Conservation (phyloP, 1,140 invertebrate genomes). For the Carposina sasakii region DNA sequence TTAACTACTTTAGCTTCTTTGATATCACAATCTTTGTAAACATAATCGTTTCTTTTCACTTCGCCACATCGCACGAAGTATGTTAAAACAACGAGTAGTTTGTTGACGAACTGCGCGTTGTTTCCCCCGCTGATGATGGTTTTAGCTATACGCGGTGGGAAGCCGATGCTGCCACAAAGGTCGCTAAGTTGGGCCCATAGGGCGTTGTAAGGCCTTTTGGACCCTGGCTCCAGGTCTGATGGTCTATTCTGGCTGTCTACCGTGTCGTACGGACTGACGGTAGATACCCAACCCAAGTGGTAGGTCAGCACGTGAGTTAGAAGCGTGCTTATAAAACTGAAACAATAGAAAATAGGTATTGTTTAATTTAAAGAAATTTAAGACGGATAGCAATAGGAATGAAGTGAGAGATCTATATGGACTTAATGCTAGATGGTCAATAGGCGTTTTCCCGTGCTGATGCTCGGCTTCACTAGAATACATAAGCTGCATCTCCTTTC, state of each 20-base stretch:
- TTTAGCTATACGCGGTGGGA: conserved; percentile 81
- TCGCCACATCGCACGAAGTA: conserved; percentile 89
- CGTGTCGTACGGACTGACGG: conserved; percentile 74
- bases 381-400: too few relatives aligned
- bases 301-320: conserved; percentile 90
- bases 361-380: conserved; percentile 3
- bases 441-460: too few relatives aligned
- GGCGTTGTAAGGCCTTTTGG: conserved; percentile 78
- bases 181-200: conserved; percentile 90
- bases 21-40: conserved; percentile 37
- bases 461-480: too few relatives aligned
- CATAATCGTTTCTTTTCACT: conserved; percentile 68
- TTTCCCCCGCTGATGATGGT: conserved; percentile 86
- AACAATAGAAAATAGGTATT: conserved; percentile 23
- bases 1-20: conserved; percentile 42
- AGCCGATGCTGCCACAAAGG: conserved; percentile 86
- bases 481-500: too few relatives aligned
- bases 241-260: conserved; percentile 25
- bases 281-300: conserved; percentile 92
- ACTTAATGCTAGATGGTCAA: too few relatives aligned
- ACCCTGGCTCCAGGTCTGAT: neutral
- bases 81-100: conserved; percentile 80
- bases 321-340: conserved; percentile 91
- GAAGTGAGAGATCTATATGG: too few relatives aligned
- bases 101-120: conserved; percentile 77